A percentile compares a stretch with the other conserved stretches of the same genome.
Evolutionary conservation across 37 sponge, comb jelly and placozoan species (phyloP).

Genomic region (Mnemiopsis leidyi): DNA sequence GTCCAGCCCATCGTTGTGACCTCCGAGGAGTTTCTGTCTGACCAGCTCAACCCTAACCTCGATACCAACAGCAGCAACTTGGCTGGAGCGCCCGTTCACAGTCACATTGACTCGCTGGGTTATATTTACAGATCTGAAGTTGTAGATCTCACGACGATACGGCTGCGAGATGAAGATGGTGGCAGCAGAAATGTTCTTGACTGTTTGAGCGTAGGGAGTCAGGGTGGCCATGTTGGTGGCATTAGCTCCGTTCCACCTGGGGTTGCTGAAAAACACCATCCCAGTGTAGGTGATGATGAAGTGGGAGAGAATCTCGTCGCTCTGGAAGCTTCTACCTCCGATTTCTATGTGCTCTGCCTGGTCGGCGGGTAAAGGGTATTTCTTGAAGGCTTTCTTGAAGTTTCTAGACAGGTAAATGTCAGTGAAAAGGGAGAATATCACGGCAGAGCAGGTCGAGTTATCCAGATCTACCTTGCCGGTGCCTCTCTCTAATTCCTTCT

Average conservation of each 20-base stretch:
- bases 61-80: constrained; percentile 8
- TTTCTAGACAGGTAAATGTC: constrained; percentile 7
- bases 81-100: background rate
- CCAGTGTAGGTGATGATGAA: constrained; percentile 54
- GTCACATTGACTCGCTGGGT: constrained; percentile 20
- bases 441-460: background rate
- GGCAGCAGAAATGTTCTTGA: constrained; percentile 20
- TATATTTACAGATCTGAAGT: constrained; percentile 28
- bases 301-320: background rate
- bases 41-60: constrained; percentile 31
- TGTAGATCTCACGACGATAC: background rate
- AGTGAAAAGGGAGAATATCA: background rate
- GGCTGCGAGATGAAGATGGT: constrained; percentile 20
- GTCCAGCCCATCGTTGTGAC: background rate
- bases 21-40: background rate
- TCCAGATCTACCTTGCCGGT: background rate
- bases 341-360: background rate
- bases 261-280: constrained; percentile 21
- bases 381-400: background rate
- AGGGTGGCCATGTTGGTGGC: background rate
- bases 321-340: background rate
- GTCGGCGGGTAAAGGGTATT: background rate
- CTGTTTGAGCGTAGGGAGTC: constrained; percentile 23
- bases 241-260: background rate
- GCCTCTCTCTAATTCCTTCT: background rate